Conservation (phyloP, 2,888 invertebrate species). For the Limnephilus rhombicus region DNA sequence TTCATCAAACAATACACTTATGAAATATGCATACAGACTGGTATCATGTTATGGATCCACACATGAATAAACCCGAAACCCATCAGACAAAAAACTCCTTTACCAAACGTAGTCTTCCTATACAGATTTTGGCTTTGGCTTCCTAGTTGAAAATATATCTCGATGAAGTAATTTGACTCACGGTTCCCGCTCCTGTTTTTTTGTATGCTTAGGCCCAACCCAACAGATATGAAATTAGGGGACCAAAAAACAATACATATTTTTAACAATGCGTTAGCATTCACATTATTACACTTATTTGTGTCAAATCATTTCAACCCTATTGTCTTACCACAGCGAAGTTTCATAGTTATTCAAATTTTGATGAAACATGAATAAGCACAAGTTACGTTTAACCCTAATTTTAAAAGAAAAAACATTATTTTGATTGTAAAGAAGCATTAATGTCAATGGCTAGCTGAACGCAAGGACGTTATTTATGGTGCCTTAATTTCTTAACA, state of each 20-base stretch:
- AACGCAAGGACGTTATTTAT: not conserved
- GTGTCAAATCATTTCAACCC: constrained; percentile 45
- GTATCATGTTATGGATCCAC: not conserved
- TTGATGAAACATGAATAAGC: not conserved
- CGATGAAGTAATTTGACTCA: not conserved
- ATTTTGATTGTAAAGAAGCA: not conserved
- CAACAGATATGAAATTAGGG: constrained; percentile 29
- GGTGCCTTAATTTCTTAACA: not conserved
- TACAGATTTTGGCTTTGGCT: not conserved
- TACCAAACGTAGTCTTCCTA: not conserved
- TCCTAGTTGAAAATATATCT: not conserved
- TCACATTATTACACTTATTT: not conserved
- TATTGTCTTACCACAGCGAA: not conserved
- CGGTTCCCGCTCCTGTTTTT: constrained; percentile 21
- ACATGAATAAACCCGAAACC: not conserved
- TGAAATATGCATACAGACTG: constrained; percentile 51
- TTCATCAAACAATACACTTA: constrained; percentile 54
- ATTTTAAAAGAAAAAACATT: not conserved
- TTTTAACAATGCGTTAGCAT: constrained; percentile 13
- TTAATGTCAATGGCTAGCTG: not conserved
- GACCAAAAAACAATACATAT: not conserved
- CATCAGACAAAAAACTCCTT: not conserved
- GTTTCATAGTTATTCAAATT: not conserved
- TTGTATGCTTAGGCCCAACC: constrained; percentile 24
- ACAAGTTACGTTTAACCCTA: not conserved